Conservation (phyloP, 2,888 invertebrate species). For the Agapostemon virescens region DNA sequence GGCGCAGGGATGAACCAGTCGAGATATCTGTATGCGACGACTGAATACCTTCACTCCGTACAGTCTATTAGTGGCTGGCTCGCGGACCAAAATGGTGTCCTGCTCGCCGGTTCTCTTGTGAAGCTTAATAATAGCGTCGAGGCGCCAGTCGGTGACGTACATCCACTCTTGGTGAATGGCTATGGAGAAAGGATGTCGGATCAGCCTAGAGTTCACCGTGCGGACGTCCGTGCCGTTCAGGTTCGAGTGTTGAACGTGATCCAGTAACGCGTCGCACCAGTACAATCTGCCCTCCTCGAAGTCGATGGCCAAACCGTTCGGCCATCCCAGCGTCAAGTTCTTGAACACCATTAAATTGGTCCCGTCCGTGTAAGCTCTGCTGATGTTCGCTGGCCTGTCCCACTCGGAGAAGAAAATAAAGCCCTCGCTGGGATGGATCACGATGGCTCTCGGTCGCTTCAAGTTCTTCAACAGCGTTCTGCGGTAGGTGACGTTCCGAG, state of each 20-base stretch:
- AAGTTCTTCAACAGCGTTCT: conserved; percentile 92
- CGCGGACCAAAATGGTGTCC: conserved; percentile 92
- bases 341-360: conserved; percentile 92
- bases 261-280: conserved; percentile 98
- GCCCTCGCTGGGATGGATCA: conserved; percentile 97
- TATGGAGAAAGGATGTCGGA: conserved; percentile 94
- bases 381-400: conserved; percentile 98
- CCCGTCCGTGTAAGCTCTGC: conserved; percentile 95
- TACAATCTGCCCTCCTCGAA: conserved; percentile 93
- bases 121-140: conserved; percentile 95
- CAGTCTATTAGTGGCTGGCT: conserved; percentile 93
- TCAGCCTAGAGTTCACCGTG: conserved; percentile 92
- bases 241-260: conserved; percentile 96
- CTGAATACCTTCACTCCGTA: conserved; percentile 96
- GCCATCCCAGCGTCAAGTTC: conserved; percentile 97
- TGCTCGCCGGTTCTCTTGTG: conserved; percentile 94
- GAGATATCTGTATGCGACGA: conserved; percentile 86
- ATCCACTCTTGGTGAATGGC: conserved; percentile 94
- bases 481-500: conserved; percentile 91
- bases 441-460: conserved; percentile 96
- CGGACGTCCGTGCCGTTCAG: conserved; percentile 94
- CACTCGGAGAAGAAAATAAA: conserved; percentile 97
- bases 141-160: conserved; percentile 98
- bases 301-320: conserved; percentile 97
- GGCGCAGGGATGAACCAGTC: conserved; percentile 89